Evolutionary conservation across 2,797 vertebrate species (phyloP).

Genomic region (Hemitrygon akajei): DNA sequence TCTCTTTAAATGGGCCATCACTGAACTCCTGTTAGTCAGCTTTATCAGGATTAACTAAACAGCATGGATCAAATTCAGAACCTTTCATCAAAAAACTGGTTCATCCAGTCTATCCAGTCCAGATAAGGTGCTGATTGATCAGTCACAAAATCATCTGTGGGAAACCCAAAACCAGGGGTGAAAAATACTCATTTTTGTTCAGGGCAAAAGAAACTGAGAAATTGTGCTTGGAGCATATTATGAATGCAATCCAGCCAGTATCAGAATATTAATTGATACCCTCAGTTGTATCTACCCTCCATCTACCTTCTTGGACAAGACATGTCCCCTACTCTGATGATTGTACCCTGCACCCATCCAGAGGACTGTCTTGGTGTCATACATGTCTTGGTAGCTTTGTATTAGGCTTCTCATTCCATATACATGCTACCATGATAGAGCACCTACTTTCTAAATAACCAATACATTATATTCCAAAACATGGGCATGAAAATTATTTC

Average conservation of each 20-base stretch:
- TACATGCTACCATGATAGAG: neutral
- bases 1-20: no score
- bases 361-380: neutral
- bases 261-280: neutral
- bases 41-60: neutral
- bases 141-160: neutral
- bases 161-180: neutral
- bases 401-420: neutral
- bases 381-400: neutral
- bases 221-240: no score
- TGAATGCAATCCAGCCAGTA: neutral
- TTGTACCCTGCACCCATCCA: no score
- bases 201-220: neutral
- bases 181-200: neutral
- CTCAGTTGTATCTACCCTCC: neutral
- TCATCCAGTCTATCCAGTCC: neutral
- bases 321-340: neutral
- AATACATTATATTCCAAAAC: neutral
- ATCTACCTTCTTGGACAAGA: neutral
- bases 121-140: neutral
- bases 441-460: neutral
- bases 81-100: neutral
- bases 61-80: neutral
- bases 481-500: neutral
- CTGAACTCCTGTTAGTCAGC: neutral